Base-by-base conservation (phyloP, 2,797 vertebrate genomes). In the Lepilemur ruficaudatus region DNA sequence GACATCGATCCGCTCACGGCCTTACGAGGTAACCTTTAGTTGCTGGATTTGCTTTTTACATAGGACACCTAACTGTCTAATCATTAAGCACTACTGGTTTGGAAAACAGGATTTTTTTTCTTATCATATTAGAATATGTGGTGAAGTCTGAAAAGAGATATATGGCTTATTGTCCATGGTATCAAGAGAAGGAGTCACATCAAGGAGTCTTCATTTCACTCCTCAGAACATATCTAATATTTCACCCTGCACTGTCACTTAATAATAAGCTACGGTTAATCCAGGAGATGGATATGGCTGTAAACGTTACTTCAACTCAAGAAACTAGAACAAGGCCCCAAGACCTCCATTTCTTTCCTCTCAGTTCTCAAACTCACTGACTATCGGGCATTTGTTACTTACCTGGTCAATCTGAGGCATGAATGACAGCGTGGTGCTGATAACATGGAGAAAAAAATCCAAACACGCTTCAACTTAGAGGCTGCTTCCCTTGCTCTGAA, bases 391-490 rank as follows among this genome's bases (percentile, higher is more conserved):
- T 43, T 89, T 65, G 20, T 85, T 80, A 25, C 84, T 94, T 96
- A 2, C 5, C 52, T 87, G 14, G 13, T 95, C 63, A 96, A 95
- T 55, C 46, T 61, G 61, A 78, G 67, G 43, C 14, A 55, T 65
- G 28, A 76, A 96, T 96, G 59, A 81, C 41, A 95, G 57, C 30
- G 93, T 95, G 38, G 38, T 80, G 35, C n/a, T 92, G 67, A 32
- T 73, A 70, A 59, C 35, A 81, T 7, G 28, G 28, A 70, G 70
- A 93, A 97, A 97, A 83, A 11, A 48, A 43, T 94, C 25, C 0
- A 65, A 78, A 89, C 52, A 72, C 23, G 10, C 32, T 72, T 57
- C 84, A 80, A 85, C 59, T 96, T 96, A 41, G 28, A 91, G 30
- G 7, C 18, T 75, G 59, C 67, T 81, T 65, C 15, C 69, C 17